Conservation (phyloP, 1,140 invertebrate genomes). For the Ceratina japonica region DNA sequence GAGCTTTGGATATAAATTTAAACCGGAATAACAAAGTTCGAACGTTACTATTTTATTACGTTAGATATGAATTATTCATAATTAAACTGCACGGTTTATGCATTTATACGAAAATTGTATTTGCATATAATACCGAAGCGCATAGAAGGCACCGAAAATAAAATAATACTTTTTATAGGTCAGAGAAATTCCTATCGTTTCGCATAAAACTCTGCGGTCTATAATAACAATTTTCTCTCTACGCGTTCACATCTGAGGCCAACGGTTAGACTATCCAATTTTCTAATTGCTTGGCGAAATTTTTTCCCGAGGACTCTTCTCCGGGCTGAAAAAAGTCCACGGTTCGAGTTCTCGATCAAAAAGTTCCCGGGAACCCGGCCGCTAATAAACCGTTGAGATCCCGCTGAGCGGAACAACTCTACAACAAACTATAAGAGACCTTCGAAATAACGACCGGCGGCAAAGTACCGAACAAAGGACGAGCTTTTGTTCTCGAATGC, state of each 20-base stretch:
- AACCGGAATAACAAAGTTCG: too few relatives aligned
- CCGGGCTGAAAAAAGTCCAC: background rate
- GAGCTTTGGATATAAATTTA: too few relatives aligned
- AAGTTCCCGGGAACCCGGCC: background rate
- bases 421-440: background rate
- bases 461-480: constrained; percentile 17
- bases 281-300: constrained; percentile 2
- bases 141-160: too few relatives aligned
- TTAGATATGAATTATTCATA: too few relatives aligned
- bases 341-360: constrained; percentile 3
- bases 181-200: too few relatives aligned
- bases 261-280: background rate
- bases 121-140: too few relatives aligned
- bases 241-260: too few relatives aligned
- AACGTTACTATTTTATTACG: too few relatives aligned
- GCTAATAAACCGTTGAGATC: constrained; percentile 17
- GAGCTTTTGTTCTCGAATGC: background rate
- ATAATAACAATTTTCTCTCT: background rate
- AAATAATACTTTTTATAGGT: background rate
- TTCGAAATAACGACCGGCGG: background rate
- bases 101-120: too few relatives aligned
- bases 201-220: too few relatives aligned
- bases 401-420: background rate
- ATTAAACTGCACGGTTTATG: too few relatives aligned
- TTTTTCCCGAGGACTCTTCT: background rate